Base-by-base conservation (phyloP, 2,888 invertebrate genomes). In the Oligia latruncula region DNA sequence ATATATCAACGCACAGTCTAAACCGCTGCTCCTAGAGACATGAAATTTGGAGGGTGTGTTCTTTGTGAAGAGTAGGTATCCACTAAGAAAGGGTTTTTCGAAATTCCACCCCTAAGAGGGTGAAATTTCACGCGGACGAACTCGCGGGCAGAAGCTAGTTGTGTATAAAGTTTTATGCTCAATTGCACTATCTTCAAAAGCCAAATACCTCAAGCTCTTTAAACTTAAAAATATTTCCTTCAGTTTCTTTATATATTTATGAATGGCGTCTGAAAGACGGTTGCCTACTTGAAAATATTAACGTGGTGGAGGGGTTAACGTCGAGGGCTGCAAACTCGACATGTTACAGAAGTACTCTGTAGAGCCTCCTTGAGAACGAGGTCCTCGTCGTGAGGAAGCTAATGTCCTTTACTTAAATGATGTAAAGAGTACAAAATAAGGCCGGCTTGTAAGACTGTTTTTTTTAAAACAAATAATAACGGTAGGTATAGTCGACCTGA, bases 261-360 rank as follows among this genome's bases (percentile, higher is more conserved):
- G 49, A 74, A 78, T 29, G 23, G 65, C 74, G 15, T 86, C 86
- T 84, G 29, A 74, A 71, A 68, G 62, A 60, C 64, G 29, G 58
- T 29, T 43, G n/a, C n/a, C 40, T 35, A 58, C 81, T 87, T 85
- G 29, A 84, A 52, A 84, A 79, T 75, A 66, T 78, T 84, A 87
- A 76, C 60, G 52, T 76, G n/a, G 40, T 62, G 49, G 55, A 46
- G 35, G 40, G 35, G 58, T 62, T 65, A 62, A 29, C 70, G 75
- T 62, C 4, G 55, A 86, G 87, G 62, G 74, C 60, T 84, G 85
- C 81, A 74, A 72, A 74, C 74, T 87, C 87, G 58, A 80, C 80
- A 85, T 81, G 74, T 85, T 77, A 64, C 49, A 64, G 29, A 62
- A 88, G 87, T 60, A 74, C 66, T 72, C 64, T 49, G 35, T 64